Evolutionary conservation across 2,888 invertebrate genomes (phyloP).

Genomic region (Pterostichus niger): DNA sequence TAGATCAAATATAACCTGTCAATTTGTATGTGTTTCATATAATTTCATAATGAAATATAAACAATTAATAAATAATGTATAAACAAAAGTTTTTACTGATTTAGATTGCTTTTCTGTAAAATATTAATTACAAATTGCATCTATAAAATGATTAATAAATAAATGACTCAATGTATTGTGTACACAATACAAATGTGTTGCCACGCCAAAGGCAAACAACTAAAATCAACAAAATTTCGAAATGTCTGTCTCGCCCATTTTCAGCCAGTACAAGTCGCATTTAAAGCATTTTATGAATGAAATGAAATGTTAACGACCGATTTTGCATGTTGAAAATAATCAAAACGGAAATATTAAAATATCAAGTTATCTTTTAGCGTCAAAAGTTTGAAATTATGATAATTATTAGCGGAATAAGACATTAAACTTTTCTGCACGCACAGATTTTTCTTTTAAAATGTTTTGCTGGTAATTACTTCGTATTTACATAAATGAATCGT

Average conservation of each 20-base stretch:
- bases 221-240: constrained; percentile 32
- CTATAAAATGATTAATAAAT: constrained; percentile 13
- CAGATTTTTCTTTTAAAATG: constrained; percentile 16
- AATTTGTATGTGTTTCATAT: no score
- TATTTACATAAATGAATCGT: constrained; percentile 47
- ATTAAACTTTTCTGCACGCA: constrained; percentile 2
- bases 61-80: not conserved
- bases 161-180: constrained; percentile 24
- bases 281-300: constrained; percentile 8
- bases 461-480: constrained; percentile 18
- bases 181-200: constrained; percentile 27
- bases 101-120: not conserved
- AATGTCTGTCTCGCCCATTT: constrained; percentile 20
- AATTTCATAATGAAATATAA: no score
- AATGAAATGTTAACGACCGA: constrained; percentile 15
- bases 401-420: constrained; percentile 5
- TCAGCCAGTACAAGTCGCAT: constrained; percentile 10
- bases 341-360: not conserved
- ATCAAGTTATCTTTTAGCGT: constrained; percentile 15
- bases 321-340: constrained; percentile 21
- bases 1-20: no score
- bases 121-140: constrained; percentile 33
- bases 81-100: not conserved
- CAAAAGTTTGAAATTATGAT: constrained; percentile 3
- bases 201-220: constrained; percentile 32